phyloP scores from a whole-genome alignment of 2,797 vertebrate genomes.

The Coranthus polyacanthus region DNA sequence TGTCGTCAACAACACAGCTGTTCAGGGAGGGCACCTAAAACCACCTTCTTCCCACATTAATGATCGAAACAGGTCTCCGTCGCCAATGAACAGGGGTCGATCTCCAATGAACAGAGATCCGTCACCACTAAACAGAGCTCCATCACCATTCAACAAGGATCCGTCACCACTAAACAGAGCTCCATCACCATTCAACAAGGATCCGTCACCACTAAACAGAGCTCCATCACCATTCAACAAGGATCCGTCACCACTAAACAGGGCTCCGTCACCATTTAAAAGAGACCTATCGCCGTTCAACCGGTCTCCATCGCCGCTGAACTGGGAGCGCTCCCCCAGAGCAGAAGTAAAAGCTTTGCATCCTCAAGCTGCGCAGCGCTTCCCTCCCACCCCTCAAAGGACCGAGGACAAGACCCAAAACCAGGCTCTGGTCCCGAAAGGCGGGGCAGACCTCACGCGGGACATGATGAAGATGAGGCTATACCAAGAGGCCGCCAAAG shows the following conservation, averaged over 20 bases:
- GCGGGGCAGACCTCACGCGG: background rate
- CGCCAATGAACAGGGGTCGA: constrained; percentile 30
- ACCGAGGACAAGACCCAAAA: constrained; percentile 33
- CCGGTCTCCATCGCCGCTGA: background rate
- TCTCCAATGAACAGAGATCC: background rate
- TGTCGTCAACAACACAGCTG: background rate
- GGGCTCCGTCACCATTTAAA: background rate
- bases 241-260: constrained; percentile 9
- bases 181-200: background rate
- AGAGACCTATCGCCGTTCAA: constrained; percentile 12
- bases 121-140: background rate
- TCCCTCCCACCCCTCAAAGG: constrained; percentile 13
- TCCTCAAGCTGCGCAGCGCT: background rate
- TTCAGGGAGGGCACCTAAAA: constrained; percentile 30
- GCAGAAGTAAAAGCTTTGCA: constrained; percentile 9
- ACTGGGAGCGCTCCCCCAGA: constrained; percentile 53
- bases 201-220: constrained; percentile 10
- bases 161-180: constrained; percentile 10
- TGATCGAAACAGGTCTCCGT: constrained; percentile 39
- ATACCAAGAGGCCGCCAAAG: constrained; percentile 53
- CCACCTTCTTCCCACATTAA: constrained; percentile 8
- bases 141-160: background rate
- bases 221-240: background rate
- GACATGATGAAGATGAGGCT: constrained; percentile 61
- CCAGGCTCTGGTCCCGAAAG: constrained; percentile 13